Base-by-base conservation (phyloP, 2,797 vertebrate species). In the Halcyon chelicuti region DNA sequence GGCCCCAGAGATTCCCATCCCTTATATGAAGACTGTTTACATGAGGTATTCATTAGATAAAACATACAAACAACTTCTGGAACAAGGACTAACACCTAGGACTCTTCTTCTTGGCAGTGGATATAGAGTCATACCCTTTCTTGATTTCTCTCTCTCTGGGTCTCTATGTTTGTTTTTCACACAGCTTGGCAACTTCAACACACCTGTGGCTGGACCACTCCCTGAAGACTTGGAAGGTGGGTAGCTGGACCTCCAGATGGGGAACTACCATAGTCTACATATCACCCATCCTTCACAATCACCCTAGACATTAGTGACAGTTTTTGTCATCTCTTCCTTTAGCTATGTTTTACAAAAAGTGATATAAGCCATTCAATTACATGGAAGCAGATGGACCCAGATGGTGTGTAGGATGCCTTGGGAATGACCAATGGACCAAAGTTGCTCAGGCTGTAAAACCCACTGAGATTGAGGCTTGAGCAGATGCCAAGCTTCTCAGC, bases 81-180 rank as follows among this genome's bases (percentile, higher is more conserved):
- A 96, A 83, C 33, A 89, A 82, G 22, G 75, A 90, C 33, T 46
- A 72, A 42, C 68, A 93, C 92, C 78, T 91, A 95, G 46, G 65
- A 86, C 10, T 94, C 65, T 71, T 92, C 47, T 91, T n/a, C n/a
- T 73, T 88, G 66, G 35, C 14, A 5, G 57, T 46, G n/a, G 42
- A 29, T 91, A 33, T 26, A n/a, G 42, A 80, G 9, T 86, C 61
- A 66, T 51, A 78, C n/a, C 8, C 14, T 60, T 90, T 89, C 58
- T 85, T 92, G 9, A 73, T 44, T 86, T 87, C n/a, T 88, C 29
- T 88, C 40, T 92, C 21, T 31, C 35, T 75, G 40, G 10, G 21
- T 82, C 52, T 54, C 35, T 26, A 12, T 55, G 51, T 80, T 86
- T 94, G 39, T 86, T 94, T 96, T 91, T 58, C 20, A 12, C 77